Base-by-base conservation (phyloP, 2,797 vertebrate species). In the Molothrus ater region DNA sequence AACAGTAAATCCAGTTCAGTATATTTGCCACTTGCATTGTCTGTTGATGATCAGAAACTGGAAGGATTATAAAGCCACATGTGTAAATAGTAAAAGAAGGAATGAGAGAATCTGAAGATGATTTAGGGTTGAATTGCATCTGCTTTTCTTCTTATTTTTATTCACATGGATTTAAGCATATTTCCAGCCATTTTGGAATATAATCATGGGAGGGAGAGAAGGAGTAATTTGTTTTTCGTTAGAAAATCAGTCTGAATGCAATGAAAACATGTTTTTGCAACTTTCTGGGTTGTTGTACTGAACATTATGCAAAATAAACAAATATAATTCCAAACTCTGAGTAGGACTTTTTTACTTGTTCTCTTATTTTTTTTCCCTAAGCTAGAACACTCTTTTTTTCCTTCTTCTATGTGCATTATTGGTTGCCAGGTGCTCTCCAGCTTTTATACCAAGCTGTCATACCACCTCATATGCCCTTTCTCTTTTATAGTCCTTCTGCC, bases 261-360 rank as follows among this genome's bases (percentile, higher is more conserved):
- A 18, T 34, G 43, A 84, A 93, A 95, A 93, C 60, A 60, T 86
- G 48, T 75, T 97, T 97, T 97, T 92, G n/a, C 86, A 69, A 95
- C 88, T 95, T 70, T 68, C 83, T 95, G 81, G 71, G 61, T 96
- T 96, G 86, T 97, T 96, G 63, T 42, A 60, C 59, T 61, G 94
- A 96, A 95, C 75, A 65, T 94, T 94, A 92, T 90, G 92, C 92
- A 97, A 93, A 93, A 81, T 81, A 97, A 97, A 96, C 56, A 97
- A 97, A 96, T 92, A 83, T 78, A 60, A 91, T 96, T 93, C 72
- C 94, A 95, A 93, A 95, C 83, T 90, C 68, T 56, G 22, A 48
- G 65, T 73, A 83, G 54, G 81, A n/a, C 48, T 95, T 92, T 96
- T 96, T 87, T 32, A 79, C 31, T 78, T 74, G 29, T 54, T 92